These are phyloP conservation scores for Loriculus beryllinus DNA, from an alignment of 2,797 vertebrate genomes.

Conservation along the genomic window DNA sequence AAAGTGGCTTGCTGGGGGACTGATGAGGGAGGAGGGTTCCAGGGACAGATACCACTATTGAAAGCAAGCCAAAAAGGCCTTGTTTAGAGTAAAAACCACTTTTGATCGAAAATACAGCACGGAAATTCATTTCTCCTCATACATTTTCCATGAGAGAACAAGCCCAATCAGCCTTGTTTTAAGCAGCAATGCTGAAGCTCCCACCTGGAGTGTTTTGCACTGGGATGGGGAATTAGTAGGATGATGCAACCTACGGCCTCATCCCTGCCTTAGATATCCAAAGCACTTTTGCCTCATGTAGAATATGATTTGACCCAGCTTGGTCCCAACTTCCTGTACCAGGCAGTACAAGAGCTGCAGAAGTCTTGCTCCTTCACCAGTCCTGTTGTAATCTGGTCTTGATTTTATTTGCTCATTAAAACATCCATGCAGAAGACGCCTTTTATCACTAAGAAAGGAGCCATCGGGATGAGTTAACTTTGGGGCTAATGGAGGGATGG, in stretches of 20 bases:
- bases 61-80: neutral
- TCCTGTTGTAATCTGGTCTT: fast-evolving
- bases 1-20: neutral
- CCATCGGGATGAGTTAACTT: neutral
- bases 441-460: neutral
- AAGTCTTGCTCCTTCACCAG: neutral
- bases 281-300: neutral
- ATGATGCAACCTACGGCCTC: fast-evolving
- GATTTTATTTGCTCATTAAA: neutral
- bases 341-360: fast-evolving
- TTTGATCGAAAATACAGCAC: neutral
- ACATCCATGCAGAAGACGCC: neutral
- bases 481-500: neutral
- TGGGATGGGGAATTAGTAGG: neutral
- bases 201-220: neutral
- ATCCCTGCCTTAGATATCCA: neutral
- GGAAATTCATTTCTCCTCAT: conserved; percentile 34
- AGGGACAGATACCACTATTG: neutral
- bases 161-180: conserved; percentile 43
- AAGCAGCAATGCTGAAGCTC: neutral
- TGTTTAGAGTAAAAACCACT: neutral
- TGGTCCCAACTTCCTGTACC: neutral
- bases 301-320: neutral
- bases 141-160: conserved; percentile 37
- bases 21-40: conserved; percentile 3